Evolutionary conservation across 2,113 vertebrate species (phyloP).

Genomic region (Hydropotes inermis): DNA sequence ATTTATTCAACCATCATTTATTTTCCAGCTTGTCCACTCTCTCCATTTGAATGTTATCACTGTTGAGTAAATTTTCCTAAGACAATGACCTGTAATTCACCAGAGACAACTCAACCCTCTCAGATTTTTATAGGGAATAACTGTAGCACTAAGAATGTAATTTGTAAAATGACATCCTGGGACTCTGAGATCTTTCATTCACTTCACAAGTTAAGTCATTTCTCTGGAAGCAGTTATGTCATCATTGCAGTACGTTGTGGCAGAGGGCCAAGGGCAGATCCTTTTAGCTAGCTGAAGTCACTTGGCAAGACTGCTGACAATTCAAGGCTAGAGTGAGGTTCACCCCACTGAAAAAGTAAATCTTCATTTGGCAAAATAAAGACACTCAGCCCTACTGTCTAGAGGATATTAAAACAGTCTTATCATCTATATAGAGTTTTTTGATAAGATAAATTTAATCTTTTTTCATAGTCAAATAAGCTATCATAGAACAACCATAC

Average conservation of each 20-base stretch:
- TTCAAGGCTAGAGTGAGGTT: background rate
- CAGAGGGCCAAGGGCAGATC: background rate
- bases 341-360: background rate
- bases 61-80: slow-evolving; percentile 27
- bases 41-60: slow-evolving; percentile 26
- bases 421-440: background rate
- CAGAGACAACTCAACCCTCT: slow-evolving; percentile 25
- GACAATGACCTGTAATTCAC: slow-evolving; percentile 45
- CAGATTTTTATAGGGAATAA: background rate
- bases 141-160: slow-evolving; percentile 17
- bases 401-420: background rate
- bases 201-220: slow-evolving; percentile 10
- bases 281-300: background rate
- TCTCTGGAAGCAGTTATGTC: slow-evolving; percentile 37
- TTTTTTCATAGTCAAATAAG: background rate
- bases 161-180: slow-evolving; percentile 35
- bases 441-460: background rate
- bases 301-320: background rate
- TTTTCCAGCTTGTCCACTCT: background rate
- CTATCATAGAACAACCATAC: background rate
- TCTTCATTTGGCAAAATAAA: background rate
- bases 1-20: slow-evolving; percentile 48
- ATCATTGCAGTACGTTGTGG: background rate
- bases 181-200: background rate
- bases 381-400: background rate